Evolutionary conservation across 1,140 invertebrate species (phyloP).

Genomic region (Ceratina japonica): DNA sequence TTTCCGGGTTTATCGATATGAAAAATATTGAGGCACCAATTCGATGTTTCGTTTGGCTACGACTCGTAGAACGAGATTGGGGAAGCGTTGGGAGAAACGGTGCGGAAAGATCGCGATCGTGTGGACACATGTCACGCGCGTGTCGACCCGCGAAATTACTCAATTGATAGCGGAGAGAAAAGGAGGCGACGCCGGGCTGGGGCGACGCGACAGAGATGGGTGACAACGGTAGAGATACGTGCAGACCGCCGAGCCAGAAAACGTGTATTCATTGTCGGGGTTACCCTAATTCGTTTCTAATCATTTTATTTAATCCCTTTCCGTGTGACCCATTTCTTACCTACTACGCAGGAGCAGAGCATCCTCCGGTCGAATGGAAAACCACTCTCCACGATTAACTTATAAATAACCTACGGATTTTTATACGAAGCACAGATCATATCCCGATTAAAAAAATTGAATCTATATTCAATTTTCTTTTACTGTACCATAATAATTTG

Average conservation of each 20-base stretch:
- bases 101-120: conserved; percentile 37
- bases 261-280: conserved; percentile 26
- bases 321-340: conserved; percentile 29
- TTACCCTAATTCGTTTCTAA: conserved; percentile 38
- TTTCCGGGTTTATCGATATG: too few relatives aligned
- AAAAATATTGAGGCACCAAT: too few relatives aligned
- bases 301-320: conserved; percentile 38
- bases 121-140: conserved; percentile 49
- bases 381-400: too few relatives aligned
- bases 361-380: too few relatives aligned
- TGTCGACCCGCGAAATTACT: conserved; percentile 55
- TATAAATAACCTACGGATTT: too few relatives aligned
- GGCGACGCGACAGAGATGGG: not conserved
- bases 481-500: too few relatives aligned
- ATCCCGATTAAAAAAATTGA: too few relatives aligned
- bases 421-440: too few relatives aligned
- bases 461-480: too few relatives aligned
- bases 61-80: conserved; percentile 3
- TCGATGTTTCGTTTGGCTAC: not conserved
- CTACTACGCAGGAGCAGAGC: too few relatives aligned
- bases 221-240: not conserved
- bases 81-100: conserved; percentile 21
- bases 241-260: conserved; percentile 53
- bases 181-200: conserved; percentile 41
- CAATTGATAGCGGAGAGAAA: conserved; percentile 62